Conservation (phyloP, 2,888 invertebrate genomes). For the Pachymerium ferrugineum region DNA sequence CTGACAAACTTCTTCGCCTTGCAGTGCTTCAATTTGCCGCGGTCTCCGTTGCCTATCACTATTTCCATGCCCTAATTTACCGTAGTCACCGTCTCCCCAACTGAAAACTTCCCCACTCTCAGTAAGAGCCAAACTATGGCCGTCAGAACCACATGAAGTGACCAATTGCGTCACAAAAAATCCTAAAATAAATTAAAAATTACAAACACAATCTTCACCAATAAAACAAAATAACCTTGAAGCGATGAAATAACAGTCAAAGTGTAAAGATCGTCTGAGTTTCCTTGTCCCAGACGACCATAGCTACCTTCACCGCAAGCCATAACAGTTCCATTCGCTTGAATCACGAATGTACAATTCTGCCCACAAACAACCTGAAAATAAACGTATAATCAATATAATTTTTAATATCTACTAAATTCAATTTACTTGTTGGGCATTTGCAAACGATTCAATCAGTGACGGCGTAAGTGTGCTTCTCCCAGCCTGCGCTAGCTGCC, state of each 20-base stretch:
- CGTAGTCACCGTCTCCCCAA: slow-evolving; percentile 63
- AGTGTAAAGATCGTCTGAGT: slow-evolving; percentile 58
- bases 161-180: slow-evolving; percentile 60
- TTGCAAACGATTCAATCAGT: slow-evolving; percentile 43
- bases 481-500: slow-evolving; percentile 57
- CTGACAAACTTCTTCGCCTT: slow-evolving; percentile 58
- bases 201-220: neutral
- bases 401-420: neutral
- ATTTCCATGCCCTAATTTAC: slow-evolving; percentile 61
- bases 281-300: slow-evolving; percentile 59
- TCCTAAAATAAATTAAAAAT: slow-evolving; percentile 44
- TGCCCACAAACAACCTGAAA: slow-evolving; percentile 59
- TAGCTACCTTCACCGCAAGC: slow-evolving; percentile 63
- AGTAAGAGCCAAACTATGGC: slow-evolving; percentile 59
- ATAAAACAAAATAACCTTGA: too few species aligned
- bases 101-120: slow-evolving; percentile 63
- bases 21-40: slow-evolving; percentile 58
- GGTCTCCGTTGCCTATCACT: slow-evolving; percentile 59
- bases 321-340: slow-evolving; percentile 57
- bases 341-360: slow-evolving; percentile 61
- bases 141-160: slow-evolving; percentile 61
- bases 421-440: slow-evolving; percentile 45
- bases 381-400: neutral
- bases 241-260: slow-evolving; percentile 57
- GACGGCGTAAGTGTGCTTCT: slow-evolving; percentile 42